Percentiles rank a stretch among this genome's conserved stretches.
These are phyloP conservation scores for Ligdia adustata DNA, from an alignment of 2,888 invertebrate genomes.

Conservation along the genomic window DNA sequence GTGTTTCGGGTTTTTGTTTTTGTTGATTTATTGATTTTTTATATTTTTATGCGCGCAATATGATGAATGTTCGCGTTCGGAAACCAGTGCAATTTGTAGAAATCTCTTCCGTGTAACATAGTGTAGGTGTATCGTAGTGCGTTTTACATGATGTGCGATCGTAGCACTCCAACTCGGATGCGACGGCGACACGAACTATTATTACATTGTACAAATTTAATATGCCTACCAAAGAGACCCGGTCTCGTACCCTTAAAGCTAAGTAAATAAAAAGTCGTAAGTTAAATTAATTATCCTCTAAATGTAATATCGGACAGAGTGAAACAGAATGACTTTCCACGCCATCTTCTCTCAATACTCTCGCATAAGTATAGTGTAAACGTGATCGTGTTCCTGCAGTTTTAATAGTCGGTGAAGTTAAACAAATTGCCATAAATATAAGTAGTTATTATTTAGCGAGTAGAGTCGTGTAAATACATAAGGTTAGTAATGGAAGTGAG, in stretches of 20 bases:
- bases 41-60: constrained; percentile 78
- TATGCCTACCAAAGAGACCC: constrained; percentile 85
- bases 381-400: constrained; percentile 84
- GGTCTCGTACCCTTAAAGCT: constrained; percentile 84
- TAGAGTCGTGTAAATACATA: constrained; percentile 82
- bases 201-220: constrained; percentile 82
- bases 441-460: constrained; percentile 80
- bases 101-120: constrained; percentile 83
- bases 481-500: constrained; percentile 73
- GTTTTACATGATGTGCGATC: constrained; percentile 67
- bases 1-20: constrained; percentile 79
- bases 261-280: constrained; percentile 80
- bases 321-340: constrained; percentile 73
- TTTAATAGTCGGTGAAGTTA: constrained; percentile 83
- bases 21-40: constrained; percentile 79
- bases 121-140: constrained; percentile 80
- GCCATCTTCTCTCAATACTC: constrained; percentile 81
- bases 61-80: constrained; percentile 80
- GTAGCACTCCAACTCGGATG: constrained; percentile 59
- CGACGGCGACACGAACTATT: constrained; percentile 72
- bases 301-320: constrained; percentile 67
- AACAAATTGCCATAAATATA: constrained; percentile 84
- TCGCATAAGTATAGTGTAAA: constrained; percentile 83
- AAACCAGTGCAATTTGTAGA: constrained; percentile 84
- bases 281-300: constrained; percentile 74